These are phyloP conservation scores for Drosophila kohkoa DNA, from an alignment of 1,140 invertebrate species.

Conservation along the genomic window DNA sequence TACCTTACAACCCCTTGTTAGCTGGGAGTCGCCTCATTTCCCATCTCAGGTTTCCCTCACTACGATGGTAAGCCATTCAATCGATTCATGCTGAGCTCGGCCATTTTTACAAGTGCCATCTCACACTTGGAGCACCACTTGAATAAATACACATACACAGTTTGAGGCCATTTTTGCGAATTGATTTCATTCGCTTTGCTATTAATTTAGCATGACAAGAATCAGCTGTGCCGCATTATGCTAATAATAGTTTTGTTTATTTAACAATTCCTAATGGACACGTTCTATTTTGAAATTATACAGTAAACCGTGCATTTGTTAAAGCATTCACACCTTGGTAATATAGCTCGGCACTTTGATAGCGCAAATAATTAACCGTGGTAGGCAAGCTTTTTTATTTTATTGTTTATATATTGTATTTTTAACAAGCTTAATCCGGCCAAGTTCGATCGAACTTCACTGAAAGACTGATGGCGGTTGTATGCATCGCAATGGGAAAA, in stretches of 20 bases:
- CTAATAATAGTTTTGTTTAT: neutral
- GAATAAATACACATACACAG: slow-evolving; percentile 12
- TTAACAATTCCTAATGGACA: neutral
- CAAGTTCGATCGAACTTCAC: neutral
- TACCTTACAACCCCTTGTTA: neutral
- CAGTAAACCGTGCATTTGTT: neutral
- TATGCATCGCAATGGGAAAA: neutral
- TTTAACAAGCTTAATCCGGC: neutral
- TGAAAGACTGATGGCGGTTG: slow-evolving; percentile 1
- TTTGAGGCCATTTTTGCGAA: slow-evolving; percentile 33
- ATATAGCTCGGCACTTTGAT: slow-evolving; percentile 33
- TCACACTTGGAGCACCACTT: slow-evolving; percentile 28
- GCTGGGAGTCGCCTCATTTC: neutral
- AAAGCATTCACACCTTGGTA: slow-evolving; percentile 19
- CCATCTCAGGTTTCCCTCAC: neutral
- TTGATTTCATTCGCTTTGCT: slow-evolving; percentile 24
- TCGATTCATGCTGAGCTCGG: slow-evolving; percentile 49
- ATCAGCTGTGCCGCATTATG: neutral
- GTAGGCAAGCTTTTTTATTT: neutral
- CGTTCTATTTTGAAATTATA: neutral
- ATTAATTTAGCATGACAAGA: neutral
- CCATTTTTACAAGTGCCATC: slow-evolving; percentile 41
- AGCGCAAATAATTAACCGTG: neutral
- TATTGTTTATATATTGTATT: neutral
- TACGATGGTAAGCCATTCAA: slow-evolving; percentile 13